These are phyloP conservation scores for Nycticorax nycticorax DNA, from an alignment of 2,113 vertebrate species.

Conservation along the genomic window DNA sequence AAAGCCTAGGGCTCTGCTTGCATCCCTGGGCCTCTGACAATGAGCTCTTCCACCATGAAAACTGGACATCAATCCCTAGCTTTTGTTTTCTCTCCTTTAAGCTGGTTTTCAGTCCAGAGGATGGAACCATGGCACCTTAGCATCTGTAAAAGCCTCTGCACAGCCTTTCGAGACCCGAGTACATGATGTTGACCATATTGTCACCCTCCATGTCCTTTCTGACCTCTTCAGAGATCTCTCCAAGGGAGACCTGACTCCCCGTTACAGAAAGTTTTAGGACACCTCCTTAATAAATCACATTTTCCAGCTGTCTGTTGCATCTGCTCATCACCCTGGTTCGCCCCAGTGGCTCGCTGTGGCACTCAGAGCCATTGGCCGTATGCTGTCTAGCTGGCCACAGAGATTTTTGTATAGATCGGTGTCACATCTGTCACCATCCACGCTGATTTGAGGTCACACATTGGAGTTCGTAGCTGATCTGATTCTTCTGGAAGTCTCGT, in stretches of 20 bases:
- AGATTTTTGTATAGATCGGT: not conserved
- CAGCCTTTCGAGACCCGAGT: not conserved
- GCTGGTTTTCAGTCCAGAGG: not conserved
- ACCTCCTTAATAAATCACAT: not conserved
- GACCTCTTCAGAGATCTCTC: not conserved
- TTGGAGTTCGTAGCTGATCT: not conserved
- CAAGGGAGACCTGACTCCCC: not conserved
- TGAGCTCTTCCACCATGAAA: not conserved
- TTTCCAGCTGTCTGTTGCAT: not conserved
- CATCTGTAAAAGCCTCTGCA: not conserved
- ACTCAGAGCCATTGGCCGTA: rapidly evolving
- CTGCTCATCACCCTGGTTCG: not conserved
- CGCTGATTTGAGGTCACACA: rapidly evolving
- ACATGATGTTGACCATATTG: rapidly evolving
- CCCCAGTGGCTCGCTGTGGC: not conserved
- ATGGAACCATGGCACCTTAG: not conserved
- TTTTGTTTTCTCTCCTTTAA: not conserved
- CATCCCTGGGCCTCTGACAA: not conserved
- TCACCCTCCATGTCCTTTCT: not conserved
- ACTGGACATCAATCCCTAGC: not conserved
- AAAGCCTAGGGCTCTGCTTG: not conserved
- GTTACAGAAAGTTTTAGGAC: not conserved
- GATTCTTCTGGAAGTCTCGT: not conserved
- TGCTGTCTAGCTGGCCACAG: not conserved
- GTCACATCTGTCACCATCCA: not conserved